Evolutionary conservation across 2,888 invertebrate genomes (phyloP).

Genomic region (Osmoderma eremita): DNA sequence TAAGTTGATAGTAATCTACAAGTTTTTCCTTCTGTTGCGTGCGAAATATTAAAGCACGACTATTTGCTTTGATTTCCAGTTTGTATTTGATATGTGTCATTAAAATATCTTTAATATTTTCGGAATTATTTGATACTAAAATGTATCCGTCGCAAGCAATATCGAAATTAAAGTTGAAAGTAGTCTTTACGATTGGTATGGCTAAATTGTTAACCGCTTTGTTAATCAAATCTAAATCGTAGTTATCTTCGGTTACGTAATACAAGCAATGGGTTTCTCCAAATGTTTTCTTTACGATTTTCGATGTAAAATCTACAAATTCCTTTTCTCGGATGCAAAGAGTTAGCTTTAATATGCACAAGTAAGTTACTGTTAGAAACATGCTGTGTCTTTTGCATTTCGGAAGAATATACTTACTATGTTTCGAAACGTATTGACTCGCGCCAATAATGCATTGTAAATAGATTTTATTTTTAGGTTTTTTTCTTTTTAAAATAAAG

Average conservation of each 20-base stretch:
- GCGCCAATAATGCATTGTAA: no score
- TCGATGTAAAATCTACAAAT: slow-evolving; percentile 8
- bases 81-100: slow-evolving; percentile 4
- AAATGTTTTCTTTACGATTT: slow-evolving; percentile 1
- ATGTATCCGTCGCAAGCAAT: slow-evolving; percentile 16
- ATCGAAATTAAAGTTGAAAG: neutral
- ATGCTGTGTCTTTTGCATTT: neutral
- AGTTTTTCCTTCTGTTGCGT: neutral
- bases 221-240: slow-evolving; percentile 6
- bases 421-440: neutral
- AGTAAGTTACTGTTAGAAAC: neutral
- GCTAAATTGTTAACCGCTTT: neutral
- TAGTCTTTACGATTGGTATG: neutral
- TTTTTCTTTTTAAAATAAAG: no score
- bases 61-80: slow-evolving; percentile 17
- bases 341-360: neutral
- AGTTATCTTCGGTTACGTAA: neutral
- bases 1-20: slow-evolving; percentile 13
- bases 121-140: neutral
- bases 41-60: slow-evolving; percentile 9
- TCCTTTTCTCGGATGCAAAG: neutral
- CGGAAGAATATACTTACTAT: neutral
- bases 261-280: slow-evolving; percentile 1
- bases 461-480: no score
- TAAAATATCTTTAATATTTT: slow-evolving; percentile 19